Percentiles rank a stretch among this genome's conserved stretches.
Conservation (phyloP, 2,113 vertebrate species). For the Zapus hudsonius region DNA sequence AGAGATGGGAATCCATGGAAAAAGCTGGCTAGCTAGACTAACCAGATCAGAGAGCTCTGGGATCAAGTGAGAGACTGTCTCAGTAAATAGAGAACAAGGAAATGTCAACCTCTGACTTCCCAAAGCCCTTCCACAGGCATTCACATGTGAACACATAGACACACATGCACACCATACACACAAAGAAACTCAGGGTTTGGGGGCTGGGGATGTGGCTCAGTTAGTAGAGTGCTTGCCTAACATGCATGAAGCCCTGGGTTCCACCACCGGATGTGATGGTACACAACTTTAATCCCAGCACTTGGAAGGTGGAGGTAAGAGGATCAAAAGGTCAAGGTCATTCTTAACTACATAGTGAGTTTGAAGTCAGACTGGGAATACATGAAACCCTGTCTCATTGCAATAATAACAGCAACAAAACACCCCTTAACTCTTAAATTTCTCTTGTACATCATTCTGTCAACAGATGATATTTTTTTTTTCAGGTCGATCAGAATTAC, state of each 20-base stretch:
- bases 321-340: too few species aligned
- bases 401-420: too few species aligned
- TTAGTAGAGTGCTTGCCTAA: too few species aligned
- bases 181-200: too few species aligned
- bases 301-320: too few species aligned
- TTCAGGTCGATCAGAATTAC: not conserved
- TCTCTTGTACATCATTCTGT: not conserved
- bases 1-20: not conserved
- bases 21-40: not conserved
- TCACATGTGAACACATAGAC: not conserved
- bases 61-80: not conserved
- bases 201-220: too few species aligned
- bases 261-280: too few species aligned
- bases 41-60: not conserved
- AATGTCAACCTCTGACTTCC: not conserved
- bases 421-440: not conserved
- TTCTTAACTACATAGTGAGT: too few species aligned
- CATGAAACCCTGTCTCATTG: too few species aligned
- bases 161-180: not conserved
- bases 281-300: too few species aligned
- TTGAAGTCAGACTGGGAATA: too few species aligned
- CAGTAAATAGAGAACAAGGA: not conserved
- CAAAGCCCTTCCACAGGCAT: not conserved
- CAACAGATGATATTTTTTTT: not conserved
- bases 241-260: too few species aligned